phyloP scores from a whole-genome alignment of 2,113 vertebrate genomes.

The Oncorhynchus gorbuscha region DNA sequence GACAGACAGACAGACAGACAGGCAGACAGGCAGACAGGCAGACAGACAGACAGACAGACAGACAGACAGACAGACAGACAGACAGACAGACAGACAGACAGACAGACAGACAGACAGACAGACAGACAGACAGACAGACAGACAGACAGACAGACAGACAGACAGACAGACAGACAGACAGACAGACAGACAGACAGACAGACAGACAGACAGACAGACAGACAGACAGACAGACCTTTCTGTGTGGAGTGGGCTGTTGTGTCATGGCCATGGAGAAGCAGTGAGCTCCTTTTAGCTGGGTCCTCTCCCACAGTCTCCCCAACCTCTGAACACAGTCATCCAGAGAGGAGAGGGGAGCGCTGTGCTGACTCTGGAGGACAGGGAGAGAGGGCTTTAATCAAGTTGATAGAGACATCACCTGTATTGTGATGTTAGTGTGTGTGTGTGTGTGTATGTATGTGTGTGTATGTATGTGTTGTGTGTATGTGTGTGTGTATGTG shows the following conservation, averaged over 20 bases:
- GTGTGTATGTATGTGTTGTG: no score
- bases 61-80: conserved; percentile 52
- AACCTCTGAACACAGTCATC: conserved; percentile 80
- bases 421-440: no score
- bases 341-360: conserved; percentile 77
- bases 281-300: conserved; percentile 77
- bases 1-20: conserved; percentile 52
- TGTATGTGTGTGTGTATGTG: not conserved
- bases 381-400: not conserved
- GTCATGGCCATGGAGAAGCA: conserved; percentile 89
- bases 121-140: conserved; percentile 57
- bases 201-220: no score
- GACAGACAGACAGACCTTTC: conserved; percentile 75
- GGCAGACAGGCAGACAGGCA: no score
- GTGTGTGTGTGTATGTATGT: no score
- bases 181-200: no score
- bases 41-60: no score
- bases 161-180: conserved; percentile 52
- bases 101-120: not conserved
- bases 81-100: no score
- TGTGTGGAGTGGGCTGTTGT: conserved; percentile 80
- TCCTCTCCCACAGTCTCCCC: conserved; percentile 86
- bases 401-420: not conserved
- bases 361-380: conserved; percentile 77
- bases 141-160: no score